These are phyloP conservation scores for Apis cerana DNA, from an alignment of 1,140 invertebrate species.

Conservation along the genomic window DNA sequence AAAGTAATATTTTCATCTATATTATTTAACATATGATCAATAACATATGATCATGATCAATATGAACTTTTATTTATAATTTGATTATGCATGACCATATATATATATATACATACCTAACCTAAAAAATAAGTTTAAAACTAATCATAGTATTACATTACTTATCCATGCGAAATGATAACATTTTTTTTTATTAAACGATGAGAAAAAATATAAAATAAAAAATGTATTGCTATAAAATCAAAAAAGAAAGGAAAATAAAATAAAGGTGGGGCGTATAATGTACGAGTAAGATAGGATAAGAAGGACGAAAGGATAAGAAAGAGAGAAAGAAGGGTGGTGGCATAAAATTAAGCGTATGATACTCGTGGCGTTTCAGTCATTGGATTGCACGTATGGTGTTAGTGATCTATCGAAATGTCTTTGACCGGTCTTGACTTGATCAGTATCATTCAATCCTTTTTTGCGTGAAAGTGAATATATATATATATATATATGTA, in stretches of 20 bases:
- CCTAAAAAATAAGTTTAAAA: not conserved
- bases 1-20: too few relatives aligned
- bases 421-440: not conserved
- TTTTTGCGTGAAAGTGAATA: not conserved
- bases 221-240: not conserved
- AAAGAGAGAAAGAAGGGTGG: slow-evolving; percentile 18
- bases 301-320: not conserved
- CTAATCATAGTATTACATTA: not conserved
- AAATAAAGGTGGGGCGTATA: not conserved
- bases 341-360: slow-evolving; percentile 50
- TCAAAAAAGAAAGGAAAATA: not conserved
- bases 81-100: too few relatives aligned
- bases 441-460: not conserved
- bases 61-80: too few relatives aligned
- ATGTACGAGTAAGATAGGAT: not conserved
- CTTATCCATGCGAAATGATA: not conserved
- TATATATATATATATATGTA: too few relatives aligned
- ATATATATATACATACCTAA: not conserved
- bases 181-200: not conserved
- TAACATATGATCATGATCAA: too few relatives aligned
- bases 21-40: too few relatives aligned
- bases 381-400: slow-evolving; percentile 59
- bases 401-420: slow-evolving; percentile 25
- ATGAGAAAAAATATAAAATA: not conserved
- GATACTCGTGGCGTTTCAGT: slow-evolving; percentile 62